Evolutionary conservation across 2,113 vertebrate species (phyloP).

Genomic region (Haemorhous mexicanus): DNA sequence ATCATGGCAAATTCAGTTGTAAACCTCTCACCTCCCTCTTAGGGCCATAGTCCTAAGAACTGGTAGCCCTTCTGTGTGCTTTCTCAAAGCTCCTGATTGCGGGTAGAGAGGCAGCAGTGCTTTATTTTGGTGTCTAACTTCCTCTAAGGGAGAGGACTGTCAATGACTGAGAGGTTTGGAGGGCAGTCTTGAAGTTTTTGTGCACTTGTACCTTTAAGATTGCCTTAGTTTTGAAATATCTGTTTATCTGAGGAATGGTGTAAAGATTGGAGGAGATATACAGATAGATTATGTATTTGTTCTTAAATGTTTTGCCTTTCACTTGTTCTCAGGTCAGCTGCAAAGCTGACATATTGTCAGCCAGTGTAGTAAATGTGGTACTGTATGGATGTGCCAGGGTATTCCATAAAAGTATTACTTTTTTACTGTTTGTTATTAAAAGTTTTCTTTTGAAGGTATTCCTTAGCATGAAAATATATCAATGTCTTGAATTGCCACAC

Average conservation of each 20-base stretch:
- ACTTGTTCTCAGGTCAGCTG: not conserved
- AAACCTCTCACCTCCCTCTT: not conserved
- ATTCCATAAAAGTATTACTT: not conserved
- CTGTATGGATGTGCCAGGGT: not conserved
- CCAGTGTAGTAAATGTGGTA: not conserved
- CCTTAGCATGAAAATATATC: not conserved
- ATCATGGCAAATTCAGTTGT: not conserved
- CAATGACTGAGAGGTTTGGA: not conserved
- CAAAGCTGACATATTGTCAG: not conserved
- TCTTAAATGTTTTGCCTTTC: not conserved
- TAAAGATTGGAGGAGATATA: not conserved
- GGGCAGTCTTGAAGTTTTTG: not conserved
- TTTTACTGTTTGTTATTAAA: not conserved
- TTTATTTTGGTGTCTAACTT: not conserved
- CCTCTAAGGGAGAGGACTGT: not conserved
- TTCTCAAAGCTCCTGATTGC: not conserved
- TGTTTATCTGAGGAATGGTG: not conserved
- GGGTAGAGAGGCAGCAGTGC: not conserved
- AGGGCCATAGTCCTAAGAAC: rapidly evolving
- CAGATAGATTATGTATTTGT: not conserved
- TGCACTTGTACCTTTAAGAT: not conserved
- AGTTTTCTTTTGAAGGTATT: not conserved
- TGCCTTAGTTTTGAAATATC: not conserved
- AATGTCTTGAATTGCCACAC: not conserved
- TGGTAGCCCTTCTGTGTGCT: not conserved